Evolutionary conservation across 2,797 vertebrate species (phyloP).

Genomic region (Falco novaeseelandiae): DNA sequence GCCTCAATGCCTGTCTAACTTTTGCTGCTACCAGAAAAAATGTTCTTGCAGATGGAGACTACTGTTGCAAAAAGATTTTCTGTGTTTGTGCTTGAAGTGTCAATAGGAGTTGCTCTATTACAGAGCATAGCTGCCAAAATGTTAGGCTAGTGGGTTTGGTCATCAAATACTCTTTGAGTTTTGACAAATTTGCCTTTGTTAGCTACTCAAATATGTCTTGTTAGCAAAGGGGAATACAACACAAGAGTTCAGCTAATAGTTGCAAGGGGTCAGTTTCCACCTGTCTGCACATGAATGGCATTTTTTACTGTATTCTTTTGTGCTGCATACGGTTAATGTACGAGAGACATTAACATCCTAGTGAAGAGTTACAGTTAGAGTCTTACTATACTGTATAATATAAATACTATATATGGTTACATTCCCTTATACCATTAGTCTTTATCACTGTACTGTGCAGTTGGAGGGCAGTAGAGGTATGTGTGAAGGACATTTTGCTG

Average conservation of each 20-base stretch:
- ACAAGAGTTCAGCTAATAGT: neutral
- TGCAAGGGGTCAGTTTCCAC: neutral
- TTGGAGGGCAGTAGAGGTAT: neutral
- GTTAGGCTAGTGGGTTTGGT: neutral
- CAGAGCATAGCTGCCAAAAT: neutral
- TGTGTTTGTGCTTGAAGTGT: neutral
- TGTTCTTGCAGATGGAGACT: neutral
- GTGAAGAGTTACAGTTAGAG: neutral
- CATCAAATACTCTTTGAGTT: neutral
- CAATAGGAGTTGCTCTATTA: neutral
- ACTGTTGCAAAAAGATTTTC: neutral
- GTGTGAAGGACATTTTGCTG: neutral
- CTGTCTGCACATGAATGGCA: neutral
- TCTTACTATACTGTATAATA: neutral
- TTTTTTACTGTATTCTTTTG: neutral
- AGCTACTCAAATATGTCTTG: neutral
- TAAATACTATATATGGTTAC: neutral
- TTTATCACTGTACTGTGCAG: neutral
- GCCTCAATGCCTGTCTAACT: neutral
- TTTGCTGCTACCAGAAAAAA: neutral
- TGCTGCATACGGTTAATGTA: neutral
- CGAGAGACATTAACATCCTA: neutral
- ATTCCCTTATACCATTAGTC: neutral
- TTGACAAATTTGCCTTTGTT: neutral
- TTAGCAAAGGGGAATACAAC: neutral